These are phyloP conservation scores for Spilarctia lutea DNA, from an alignment of 2,888 invertebrate genomes.

Conservation along the genomic window DNA sequence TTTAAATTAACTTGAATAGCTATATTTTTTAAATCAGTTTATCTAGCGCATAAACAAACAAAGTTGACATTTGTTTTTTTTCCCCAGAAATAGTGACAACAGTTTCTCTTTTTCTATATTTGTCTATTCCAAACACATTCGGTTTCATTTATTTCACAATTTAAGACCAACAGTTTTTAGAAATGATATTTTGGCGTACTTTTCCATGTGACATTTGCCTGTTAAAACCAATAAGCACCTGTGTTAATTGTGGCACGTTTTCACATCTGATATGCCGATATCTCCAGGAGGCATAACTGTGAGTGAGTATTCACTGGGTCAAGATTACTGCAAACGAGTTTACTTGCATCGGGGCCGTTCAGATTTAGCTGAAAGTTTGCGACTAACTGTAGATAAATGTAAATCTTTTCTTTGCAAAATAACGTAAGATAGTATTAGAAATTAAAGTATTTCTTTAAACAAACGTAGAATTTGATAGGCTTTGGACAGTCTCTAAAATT, in stretches of 20 bases:
- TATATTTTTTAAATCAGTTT: neutral
- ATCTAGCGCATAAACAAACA: neutral
- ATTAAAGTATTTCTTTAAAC: neutral
- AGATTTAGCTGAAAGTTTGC: neutral
- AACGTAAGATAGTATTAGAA: neutral
- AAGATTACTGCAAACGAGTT: slow-evolving; percentile 48
- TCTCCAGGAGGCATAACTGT: slow-evolving; percentile 37
- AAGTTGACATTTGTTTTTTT: neutral
- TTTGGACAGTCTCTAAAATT: neutral
- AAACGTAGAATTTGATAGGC: neutral
- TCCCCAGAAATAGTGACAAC: neutral
- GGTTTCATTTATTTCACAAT: neutral
- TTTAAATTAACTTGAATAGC: no score
- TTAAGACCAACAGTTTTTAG: neutral
- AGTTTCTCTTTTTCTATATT: neutral
- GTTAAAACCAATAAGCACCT: slow-evolving; percentile 4
- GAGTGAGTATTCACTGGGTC: slow-evolving; percentile 35
- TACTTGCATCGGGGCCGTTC: neutral
- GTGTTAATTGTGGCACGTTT: slow-evolving; percentile 14
- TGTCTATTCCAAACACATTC: neutral
- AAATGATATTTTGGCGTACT: neutral
- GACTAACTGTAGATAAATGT: neutral
- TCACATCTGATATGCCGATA: slow-evolving; percentile 21
- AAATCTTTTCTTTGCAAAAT: neutral
- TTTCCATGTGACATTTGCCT: slow-evolving; percentile 2